These are phyloP conservation scores for Spinus pinus DNA, from an alignment of 2,797 vertebrate genomes.

Conservation along the genomic window DNA sequence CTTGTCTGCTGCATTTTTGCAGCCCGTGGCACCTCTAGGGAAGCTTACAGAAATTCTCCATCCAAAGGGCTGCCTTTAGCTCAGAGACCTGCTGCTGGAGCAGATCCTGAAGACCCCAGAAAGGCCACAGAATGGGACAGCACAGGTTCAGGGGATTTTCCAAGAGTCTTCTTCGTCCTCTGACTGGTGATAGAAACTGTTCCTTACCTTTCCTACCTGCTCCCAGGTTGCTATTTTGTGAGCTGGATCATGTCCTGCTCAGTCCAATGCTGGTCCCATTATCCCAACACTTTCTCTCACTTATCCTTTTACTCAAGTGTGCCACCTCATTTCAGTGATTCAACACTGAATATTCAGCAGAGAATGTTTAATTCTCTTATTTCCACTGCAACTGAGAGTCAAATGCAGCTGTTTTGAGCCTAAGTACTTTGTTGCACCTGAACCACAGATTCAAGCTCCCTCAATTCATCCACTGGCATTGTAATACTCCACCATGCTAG, in stretches of 20 bases:
- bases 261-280: fast-evolving
- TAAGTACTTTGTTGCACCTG: neutral
- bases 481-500: neutral
- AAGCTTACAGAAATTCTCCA: neutral
- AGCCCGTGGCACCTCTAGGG: neutral
- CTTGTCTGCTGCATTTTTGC: neutral
- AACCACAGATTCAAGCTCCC: neutral
- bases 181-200: neutral
- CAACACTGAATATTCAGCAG: neutral
- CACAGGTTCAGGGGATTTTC: neutral
- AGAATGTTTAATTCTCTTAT: neutral
- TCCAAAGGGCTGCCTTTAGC: neutral
- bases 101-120: neutral
- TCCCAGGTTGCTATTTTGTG: neutral
- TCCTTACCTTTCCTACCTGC: neutral
- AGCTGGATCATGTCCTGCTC: neutral
- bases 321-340: neutral
- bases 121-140: neutral
- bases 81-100: neutral
- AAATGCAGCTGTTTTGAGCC: neutral
- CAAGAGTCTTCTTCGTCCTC: neutral
- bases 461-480: neutral
- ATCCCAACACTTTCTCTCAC: neutral
- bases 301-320: neutral
- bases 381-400: neutral